Percentiles rank a stretch among this genome's conserved stretches.
These are phyloP conservation scores for Pedionomus torquatus DNA, from an alignment of 2,113 vertebrate genomes.

Conservation along the genomic window DNA sequence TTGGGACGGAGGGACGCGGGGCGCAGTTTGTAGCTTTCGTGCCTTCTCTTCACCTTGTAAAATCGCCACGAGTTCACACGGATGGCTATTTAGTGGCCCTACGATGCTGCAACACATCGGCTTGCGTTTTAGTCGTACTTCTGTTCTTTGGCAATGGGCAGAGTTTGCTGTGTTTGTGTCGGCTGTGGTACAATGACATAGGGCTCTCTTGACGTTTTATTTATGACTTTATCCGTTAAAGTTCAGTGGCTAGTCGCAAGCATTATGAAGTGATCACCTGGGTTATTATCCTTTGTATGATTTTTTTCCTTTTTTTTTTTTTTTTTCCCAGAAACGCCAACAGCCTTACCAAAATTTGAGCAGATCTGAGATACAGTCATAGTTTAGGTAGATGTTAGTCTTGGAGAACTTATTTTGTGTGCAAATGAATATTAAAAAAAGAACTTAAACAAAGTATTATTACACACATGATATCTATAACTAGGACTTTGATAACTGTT, in stretches of 20 bases:
- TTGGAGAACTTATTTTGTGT: slow-evolving; percentile 89
- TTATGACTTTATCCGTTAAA: slow-evolving; percentile 79
- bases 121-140: slow-evolving; percentile 88
- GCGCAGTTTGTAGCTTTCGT: slow-evolving; percentile 91
- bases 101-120: slow-evolving; percentile 98
- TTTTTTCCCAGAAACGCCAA: slow-evolving; percentile 81
- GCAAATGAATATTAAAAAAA: slow-evolving; percentile 83
- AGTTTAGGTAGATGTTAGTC: slow-evolving; percentile 82
- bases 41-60: slow-evolving; percentile 97
- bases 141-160: slow-evolving; percentile 80
- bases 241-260: slow-evolving; percentile 82
- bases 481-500: slow-evolving; percentile 93
- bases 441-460: slow-evolving; percentile 85
- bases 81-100: slow-evolving; percentile 99
- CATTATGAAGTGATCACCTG: slow-evolving; percentile 82
- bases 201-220: slow-evolving; percentile 80
- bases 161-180: slow-evolving; percentile 81
- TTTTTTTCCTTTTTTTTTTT: slow-evolving; percentile 6
- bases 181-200: slow-evolving; percentile 75
- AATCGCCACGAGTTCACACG: slow-evolving; percentile 95
- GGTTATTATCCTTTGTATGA: slow-evolving; percentile 84
- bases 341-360: slow-evolving; percentile 92
- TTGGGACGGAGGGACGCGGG: slow-evolving; percentile 88
- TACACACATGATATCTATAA: slow-evolving; percentile 87
- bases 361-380: slow-evolving; percentile 83